Evolutionary conservation across 2,113 vertebrate genomes (phyloP).

Genomic region (Pelecanus crispus): DNA sequence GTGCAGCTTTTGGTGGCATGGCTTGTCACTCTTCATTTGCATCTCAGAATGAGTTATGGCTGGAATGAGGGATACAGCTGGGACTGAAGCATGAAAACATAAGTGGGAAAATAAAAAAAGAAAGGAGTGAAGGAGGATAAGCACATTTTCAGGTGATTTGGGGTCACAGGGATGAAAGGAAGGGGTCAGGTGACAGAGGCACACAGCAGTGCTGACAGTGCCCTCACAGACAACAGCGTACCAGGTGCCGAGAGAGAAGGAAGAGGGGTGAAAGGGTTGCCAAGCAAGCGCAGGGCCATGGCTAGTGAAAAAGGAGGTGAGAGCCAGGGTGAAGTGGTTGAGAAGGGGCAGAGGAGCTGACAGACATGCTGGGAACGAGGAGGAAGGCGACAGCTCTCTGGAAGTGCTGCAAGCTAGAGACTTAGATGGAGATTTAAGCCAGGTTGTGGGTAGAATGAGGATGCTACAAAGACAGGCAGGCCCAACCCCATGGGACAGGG

Average conservation of each 20-base stretch:
- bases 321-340: background rate
- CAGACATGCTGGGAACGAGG: background rate
- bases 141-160: background rate
- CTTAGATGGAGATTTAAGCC: background rate
- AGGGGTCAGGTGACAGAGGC: background rate
- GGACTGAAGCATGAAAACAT: background rate
- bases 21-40: background rate
- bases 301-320: background rate
- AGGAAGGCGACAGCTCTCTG: background rate
- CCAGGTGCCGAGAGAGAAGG: background rate
- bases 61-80: background rate
- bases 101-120: background rate
- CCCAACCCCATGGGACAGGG: background rate
- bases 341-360: background rate
- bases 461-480: background rate
- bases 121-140: background rate
- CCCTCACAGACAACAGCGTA: background rate
- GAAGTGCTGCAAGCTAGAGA: background rate
- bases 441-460: background rate
- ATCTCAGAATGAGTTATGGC: background rate
- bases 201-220: background rate
- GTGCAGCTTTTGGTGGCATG: background rate
- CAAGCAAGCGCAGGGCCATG: fast-evolving
- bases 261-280: background rate
- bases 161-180: background rate